Base-by-base conservation (phyloP, 2,888 invertebrate genomes). In the Hyppa rectilinea region DNA sequence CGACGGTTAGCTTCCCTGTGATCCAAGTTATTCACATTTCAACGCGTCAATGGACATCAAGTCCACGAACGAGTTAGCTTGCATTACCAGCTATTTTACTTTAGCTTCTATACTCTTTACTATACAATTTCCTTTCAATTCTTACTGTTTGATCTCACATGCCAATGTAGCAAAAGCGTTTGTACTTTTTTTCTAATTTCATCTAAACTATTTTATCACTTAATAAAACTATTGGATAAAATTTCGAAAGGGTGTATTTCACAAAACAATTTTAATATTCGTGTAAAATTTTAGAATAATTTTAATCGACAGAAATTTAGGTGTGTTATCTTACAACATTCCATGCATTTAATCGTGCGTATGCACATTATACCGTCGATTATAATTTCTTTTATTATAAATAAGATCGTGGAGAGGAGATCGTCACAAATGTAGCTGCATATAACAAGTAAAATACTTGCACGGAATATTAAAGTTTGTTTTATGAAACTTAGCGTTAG, bases 1-100 rank as follows among this genome's bases (percentile, higher is more conserved):
- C 99, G 97, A 73, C 99, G 97, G 90, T 98, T 98, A 1, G 98
- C 98, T 91, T 98, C 98, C 85, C 97, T 97, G 92, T 84, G 82
- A 83, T 84, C 71, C 86, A 78, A 82, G 73, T 74, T 71, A 74
- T 75, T 70, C 26, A 68, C 58, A 66, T 76, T 75, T 81, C 78
- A 82, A 80, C 72, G 68, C 59, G 52, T 71, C 65, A 79, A 70
- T 68, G 64, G 53, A 71, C 62, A 31, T 34, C 1, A 58, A 56
- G 55, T 61, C 60, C 61, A 69, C 14, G n/a, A 59, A 67, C 60
- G 60, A 73, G 61, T 72, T 70, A 65, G 55, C 58, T 81, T 81
- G 80, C 83, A 83, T 71, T 82, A 81, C 71, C 80, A 92, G 92
- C 93, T 92, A 93, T 90, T 81, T 74, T 77, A 83, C 76, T 85